Evolutionary conservation across 2,797 vertebrate species (phyloP), one percentile per base, ranked within the genome.

Genomic region (Myiotriccus ornatus): DNA sequence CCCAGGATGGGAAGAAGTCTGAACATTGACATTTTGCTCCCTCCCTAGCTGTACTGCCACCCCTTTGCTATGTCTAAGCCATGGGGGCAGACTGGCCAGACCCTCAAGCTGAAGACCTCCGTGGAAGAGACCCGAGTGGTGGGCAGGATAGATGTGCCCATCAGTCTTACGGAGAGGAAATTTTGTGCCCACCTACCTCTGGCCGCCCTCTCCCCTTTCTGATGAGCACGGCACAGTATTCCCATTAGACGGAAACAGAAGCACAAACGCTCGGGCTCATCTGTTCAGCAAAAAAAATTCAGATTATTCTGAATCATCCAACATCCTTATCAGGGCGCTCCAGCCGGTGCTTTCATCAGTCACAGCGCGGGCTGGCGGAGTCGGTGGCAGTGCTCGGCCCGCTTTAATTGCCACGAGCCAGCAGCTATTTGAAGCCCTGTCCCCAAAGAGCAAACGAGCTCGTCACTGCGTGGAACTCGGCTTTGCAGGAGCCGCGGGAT

Each of bases 241-340:
- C 73, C 78, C 3, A 17, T 71, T 43, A 39, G 59, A 20, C 1
- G 0, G 94, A 62, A 86, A 44, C 55, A 93, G 83, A 82, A 96
- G 89, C 81, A 22, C 68, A 82, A 83, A 73, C 34, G 1, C 50
- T 56, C 0, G 2, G 81, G 79, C 82, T 94, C 49, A 14, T 86
- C 43, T 14, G 13, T 68, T 94, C 63, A 75, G 96, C 90, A 92
- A 82, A 94, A n/a, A n/a, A n/a, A n/a, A n/a, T n/a, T n/a, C n/a
- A n/a, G 89, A 92, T 95, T 85, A 84, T 92, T 96, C 67, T 94
- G 95, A 90, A 94, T 94, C 95, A 96, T 88, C 89, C 94, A 15
- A 25, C 50, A 30, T 81, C 94, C 96, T 97, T 97, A 97, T 97
- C 96, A 93, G 95, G 69, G 86, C 8, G 1, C 62, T 80, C 18